phyloP scores from a whole-genome alignment of 2,113 vertebrate genomes.

The Aptenodytes forsteri region DNA sequence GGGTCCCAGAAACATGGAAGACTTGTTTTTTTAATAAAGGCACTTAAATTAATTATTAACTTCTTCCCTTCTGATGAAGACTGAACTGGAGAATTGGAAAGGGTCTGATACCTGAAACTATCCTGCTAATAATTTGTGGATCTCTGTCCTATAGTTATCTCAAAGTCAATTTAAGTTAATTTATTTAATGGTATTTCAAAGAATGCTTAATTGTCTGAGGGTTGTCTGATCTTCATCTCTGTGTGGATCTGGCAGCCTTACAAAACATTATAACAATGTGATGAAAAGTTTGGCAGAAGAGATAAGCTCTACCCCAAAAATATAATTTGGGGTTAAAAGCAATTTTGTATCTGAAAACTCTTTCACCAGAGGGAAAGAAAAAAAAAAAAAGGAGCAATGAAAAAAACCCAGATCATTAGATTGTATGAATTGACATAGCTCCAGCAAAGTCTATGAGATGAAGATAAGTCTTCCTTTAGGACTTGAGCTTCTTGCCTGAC shows the following conservation, averaged over 20 bases:
- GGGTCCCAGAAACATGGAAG: not conserved
- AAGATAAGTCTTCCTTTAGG: not conserved
- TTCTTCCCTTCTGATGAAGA: not conserved
- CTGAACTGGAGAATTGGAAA: not conserved
- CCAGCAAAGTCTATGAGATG: not conserved
- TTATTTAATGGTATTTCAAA: conserved; percentile 49
- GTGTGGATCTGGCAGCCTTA: conserved; percentile 12
- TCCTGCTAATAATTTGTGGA: not conserved
- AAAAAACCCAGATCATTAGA: not conserved
- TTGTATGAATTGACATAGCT: not conserved
- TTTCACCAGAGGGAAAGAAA: not conserved
- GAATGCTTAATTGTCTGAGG: conserved; percentile 8
- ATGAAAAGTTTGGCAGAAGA: conserved; percentile 40
- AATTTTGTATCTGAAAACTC: not conserved
- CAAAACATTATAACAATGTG: conserved; percentile 42
- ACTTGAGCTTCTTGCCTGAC: not conserved
- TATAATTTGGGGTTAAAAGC: not conserved
- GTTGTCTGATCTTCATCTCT: conserved; percentile 7
- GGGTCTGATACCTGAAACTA: conserved; percentile 7
- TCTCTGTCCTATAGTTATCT: not conserved
- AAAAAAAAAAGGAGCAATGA: no score
- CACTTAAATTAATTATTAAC: not conserved
- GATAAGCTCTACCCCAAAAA: not conserved
- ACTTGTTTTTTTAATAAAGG: not conserved
- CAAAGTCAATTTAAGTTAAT: conserved; percentile 43